Evolutionary conservation across 2,888 invertebrate genomes (phyloP), one percentile per base, ranked within the genome.

Genomic region (Cinara cedri): DNA sequence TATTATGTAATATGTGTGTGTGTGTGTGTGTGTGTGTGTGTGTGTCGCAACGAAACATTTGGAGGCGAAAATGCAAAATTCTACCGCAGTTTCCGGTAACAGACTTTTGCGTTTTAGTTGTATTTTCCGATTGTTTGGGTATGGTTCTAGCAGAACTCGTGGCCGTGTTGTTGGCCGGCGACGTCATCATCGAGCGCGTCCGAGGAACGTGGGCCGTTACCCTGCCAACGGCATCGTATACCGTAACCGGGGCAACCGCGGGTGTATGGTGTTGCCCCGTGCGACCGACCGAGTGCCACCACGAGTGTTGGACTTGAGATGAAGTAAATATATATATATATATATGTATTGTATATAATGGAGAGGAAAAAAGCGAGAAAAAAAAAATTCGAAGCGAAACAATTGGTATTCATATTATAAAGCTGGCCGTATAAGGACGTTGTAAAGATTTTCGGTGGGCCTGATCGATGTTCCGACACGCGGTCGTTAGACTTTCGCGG

Each of bases 151-250:
- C 60, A 70, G 78, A 78, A 68, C 68, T 68, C 60, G 78, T 70
- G 78, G 70, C 68, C 78, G 78, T 60, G 51, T 78, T 70, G 26
- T 62, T 60, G 68, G 78, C 60, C 78, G 70, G 60, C 78, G 78
- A 68, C 78, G 68, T 70, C 78, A 78, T 78, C 68, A 70, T 68
- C 68, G 68, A 70, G 68, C 78, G 78, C 78, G 78, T 78, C 68
- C 68, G 68, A 78, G 78, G n/a, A 78, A 78, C 78, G 78, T 70
- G 78, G 78, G 78, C 78, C 78, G 78, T 78, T 78, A 60, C 78
- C 78, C 49, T 68, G 78, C 68, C 78, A 78, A 78, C 78, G 78
- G 78, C 78, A 78, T 78, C 78, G 70, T 78, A 78, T 78, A 78
- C 78, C 70, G 78, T 78, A 70, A 78, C 78, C 78, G 68, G 68